phyloP scores from a whole-genome alignment of 2,888 invertebrate species.

The Xylophagus ater region DNA sequence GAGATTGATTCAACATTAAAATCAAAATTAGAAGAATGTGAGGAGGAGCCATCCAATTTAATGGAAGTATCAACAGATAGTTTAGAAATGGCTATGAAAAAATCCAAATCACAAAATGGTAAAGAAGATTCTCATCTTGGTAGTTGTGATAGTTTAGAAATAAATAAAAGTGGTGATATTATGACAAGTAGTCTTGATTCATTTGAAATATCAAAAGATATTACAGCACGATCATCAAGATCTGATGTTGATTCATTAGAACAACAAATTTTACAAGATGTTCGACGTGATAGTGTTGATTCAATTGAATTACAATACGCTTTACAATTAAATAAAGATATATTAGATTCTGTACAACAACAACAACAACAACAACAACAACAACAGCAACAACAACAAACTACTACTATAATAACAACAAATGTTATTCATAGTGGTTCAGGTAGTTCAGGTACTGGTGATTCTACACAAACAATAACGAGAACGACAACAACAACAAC shows the following conservation, averaged over 20 bases:
- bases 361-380: slow-evolving; percentile 26
- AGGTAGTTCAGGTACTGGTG: slow-evolving; percentile 11
- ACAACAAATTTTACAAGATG: slow-evolving; percentile 28
- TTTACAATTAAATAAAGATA: slow-evolving; percentile 14
- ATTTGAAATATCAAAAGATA: slow-evolving; percentile 39
- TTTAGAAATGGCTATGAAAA: slow-evolving; percentile 36
- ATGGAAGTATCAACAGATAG: slow-evolving; percentile 55
- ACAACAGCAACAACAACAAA: slow-evolving; percentile 18
- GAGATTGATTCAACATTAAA: slow-evolving; percentile 36
- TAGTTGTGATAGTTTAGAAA: slow-evolving; percentile 58
- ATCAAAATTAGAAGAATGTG: slow-evolving; percentile 33
- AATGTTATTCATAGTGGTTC: neutral
- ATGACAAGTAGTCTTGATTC: slow-evolving; percentile 48
- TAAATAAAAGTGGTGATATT: slow-evolving; percentile 44
- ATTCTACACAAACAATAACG: slow-evolving; percentile 13
- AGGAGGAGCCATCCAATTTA: slow-evolving; percentile 37
- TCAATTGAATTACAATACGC: slow-evolving; percentile 31
- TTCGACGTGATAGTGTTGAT: slow-evolving; percentile 35
- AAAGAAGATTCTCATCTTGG: slow-evolving; percentile 44
- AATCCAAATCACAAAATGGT: slow-evolving; percentile 30
- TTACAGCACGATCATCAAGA: slow-evolving; percentile 28
- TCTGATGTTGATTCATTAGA: slow-evolving; percentile 36
- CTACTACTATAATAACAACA: slow-evolving; percentile 8
- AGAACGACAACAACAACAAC: slow-evolving; percentile 11
- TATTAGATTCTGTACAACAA: slow-evolving; percentile 22